A percentile compares a stretch with the other conserved stretches of the same genome.
These are phyloP conservation scores for Fragum fragum DNA, from an alignment of 2,888 invertebrate species.

Conservation along the genomic window DNA sequence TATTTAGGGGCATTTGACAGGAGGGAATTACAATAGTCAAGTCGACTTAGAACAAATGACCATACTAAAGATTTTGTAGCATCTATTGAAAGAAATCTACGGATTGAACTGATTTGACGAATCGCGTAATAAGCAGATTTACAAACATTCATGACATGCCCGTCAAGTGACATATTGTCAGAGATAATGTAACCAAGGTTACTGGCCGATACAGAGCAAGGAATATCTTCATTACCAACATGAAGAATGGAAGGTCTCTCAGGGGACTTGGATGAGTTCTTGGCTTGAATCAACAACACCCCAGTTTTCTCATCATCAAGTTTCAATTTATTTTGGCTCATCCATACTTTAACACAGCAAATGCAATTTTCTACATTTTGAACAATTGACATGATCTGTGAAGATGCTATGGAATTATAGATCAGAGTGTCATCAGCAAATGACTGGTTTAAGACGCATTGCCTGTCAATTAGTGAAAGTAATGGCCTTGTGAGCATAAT, in stretches of 20 bases:
- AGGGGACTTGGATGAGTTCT: constrained; percentile 1
- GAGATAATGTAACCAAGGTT: too few relatives aligned
- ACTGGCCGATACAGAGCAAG: neutral
- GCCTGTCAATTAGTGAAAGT: neutral
- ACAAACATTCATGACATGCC: too few relatives aligned
- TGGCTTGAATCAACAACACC: neutral
- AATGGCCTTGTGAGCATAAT: neutral
- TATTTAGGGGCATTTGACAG: neutral
- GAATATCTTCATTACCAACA: neutral
- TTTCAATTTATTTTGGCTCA: neutral
- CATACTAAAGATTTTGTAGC: neutral
- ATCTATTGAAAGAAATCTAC: neutral
- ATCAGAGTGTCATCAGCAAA: neutral
- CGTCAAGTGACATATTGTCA: too few relatives aligned
- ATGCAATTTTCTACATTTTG: neutral
- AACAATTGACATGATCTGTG: constrained; percentile 5
- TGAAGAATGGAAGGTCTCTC: neutral
- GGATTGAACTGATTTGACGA: neutral
- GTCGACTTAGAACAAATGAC: neutral
- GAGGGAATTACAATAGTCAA: neutral
- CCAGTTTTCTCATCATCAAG: neutral
- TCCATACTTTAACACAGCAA: neutral
- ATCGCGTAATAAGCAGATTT: too few relatives aligned
- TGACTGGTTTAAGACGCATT: neutral
- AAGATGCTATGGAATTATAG: neutral